These are phyloP conservation scores for Synanthedon andrenaeformis DNA, from an alignment of 2,888 invertebrate species.

Conservation along the genomic window DNA sequence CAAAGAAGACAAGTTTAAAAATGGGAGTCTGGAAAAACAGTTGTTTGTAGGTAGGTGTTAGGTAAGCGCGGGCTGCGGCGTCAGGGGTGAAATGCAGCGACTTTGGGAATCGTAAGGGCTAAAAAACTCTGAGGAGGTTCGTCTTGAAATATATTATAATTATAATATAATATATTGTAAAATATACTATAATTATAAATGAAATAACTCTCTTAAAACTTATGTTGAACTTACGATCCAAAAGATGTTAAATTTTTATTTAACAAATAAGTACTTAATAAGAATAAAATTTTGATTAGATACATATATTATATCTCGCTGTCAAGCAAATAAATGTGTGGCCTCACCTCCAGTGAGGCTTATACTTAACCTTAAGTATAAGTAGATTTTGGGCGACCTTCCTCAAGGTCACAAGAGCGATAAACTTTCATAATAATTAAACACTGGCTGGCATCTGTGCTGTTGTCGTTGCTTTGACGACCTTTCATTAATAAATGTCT, in stretches of 20 bases:
- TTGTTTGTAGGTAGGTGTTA: no score
- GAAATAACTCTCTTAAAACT: no score
- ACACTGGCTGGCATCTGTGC: background rate
- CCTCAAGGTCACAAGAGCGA: slow-evolving; percentile 24
- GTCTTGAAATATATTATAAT: background rate
- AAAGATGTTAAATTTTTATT: no score
- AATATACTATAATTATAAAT: no score
- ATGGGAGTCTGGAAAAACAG: no score
- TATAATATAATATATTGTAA: no score
- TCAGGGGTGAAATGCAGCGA: background rate
- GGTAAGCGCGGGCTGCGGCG: background rate
- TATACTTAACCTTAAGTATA: slow-evolving; percentile 13
- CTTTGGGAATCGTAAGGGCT: background rate
- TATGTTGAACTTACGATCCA: no score
- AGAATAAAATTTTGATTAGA: no score
- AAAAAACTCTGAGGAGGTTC: background rate
- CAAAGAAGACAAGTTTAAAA: no score
- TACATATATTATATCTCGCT: no score
- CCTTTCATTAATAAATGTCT: background rate
- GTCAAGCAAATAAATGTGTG: background rate
- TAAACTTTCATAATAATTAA: slow-evolving; percentile 31
- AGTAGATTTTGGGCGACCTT: slow-evolving; percentile 19
- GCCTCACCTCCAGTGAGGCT: slow-evolving; percentile 9
- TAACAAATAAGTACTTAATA: no score
- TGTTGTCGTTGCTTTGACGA: slow-evolving; percentile 3